Conservation (phyloP, 2,797 vertebrate genomes). For the Danio jaintianensis region DNA sequence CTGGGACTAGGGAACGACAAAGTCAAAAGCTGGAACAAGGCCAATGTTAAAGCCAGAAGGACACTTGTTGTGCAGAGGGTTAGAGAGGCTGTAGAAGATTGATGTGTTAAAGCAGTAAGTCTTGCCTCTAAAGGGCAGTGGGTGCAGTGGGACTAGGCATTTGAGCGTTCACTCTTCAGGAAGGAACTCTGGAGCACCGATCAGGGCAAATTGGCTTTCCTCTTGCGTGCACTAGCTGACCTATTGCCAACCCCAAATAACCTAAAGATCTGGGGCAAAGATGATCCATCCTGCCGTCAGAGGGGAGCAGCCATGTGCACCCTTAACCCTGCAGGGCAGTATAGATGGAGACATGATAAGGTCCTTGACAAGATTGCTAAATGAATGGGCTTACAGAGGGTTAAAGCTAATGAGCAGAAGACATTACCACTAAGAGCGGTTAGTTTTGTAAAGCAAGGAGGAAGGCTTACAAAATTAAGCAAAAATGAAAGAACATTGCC, state of each 20-base stretch:
- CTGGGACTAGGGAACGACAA: not conserved
- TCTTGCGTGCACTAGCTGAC: not conserved
- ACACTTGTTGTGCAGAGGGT: too few species aligned
- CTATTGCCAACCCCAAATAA: conserved; percentile 38
- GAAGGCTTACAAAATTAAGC: not conserved
- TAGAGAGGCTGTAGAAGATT: conserved; percentile 4
- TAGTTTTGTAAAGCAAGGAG: not conserved
- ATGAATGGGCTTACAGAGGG: conserved; percentile 25
- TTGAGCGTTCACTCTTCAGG: not conserved
- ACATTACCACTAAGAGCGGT: not conserved
- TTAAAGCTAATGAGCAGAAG: conserved; percentile 9
- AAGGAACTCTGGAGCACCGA: conserved; percentile 3
- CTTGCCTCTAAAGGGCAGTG: not conserved
- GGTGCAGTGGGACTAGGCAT: conserved; percentile 19
- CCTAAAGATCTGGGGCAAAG: conserved; percentile 28
- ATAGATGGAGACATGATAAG: conserved; percentile 21
- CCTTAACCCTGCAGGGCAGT: conserved; percentile 3
- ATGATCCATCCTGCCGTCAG: conserved; percentile 1
- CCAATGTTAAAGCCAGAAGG: not conserved
- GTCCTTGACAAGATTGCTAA: conserved; percentile 30
- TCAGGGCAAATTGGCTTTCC: conserved; percentile 27
- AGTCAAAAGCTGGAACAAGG: not conserved
- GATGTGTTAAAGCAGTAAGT: not conserved
- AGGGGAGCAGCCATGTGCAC: conserved; percentile 27
- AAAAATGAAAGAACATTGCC: not conserved